Evolutionary conservation across 2,888 invertebrate species (phyloP).

Genomic region (Agonopterix alstromeriana): DNA sequence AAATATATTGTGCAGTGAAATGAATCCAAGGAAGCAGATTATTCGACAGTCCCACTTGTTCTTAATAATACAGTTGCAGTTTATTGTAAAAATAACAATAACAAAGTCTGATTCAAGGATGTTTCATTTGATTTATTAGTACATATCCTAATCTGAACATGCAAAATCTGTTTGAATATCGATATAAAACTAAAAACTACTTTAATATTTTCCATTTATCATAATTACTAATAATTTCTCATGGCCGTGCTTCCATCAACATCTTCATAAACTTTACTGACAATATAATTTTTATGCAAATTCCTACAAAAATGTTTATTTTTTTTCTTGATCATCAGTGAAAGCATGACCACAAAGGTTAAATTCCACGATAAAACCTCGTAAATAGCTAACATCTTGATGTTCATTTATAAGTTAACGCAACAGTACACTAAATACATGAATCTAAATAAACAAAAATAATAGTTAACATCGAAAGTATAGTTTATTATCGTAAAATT

Average conservation of each 20-base stretch:
- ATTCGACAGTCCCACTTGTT: slow-evolving; percentile 13
- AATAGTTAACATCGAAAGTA: slow-evolving; percentile 50
- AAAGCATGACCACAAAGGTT: slow-evolving; percentile 32
- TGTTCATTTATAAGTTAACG: slow-evolving; percentile 31
- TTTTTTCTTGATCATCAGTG: slow-evolving; percentile 26
- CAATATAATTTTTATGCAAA: slow-evolving; percentile 20
- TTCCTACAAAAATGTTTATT: slow-evolving; percentile 20
- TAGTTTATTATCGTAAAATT: slow-evolving; percentile 25
- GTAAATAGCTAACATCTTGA: slow-evolving; percentile 34
- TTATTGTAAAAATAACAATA: slow-evolving; percentile 25
- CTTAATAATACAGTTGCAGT: slow-evolving; percentile 14
- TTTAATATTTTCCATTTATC: slow-evolving; percentile 20
- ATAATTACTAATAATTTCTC: slow-evolving; percentile 31
- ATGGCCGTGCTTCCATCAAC: slow-evolving; percentile 39
- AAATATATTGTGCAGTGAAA: slow-evolving; percentile 15
- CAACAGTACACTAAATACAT: slow-evolving; percentile 36
- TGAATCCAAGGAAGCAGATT: slow-evolving; percentile 13
- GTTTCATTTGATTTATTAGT: slow-evolving; percentile 18
- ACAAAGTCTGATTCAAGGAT: slow-evolving; percentile 17
- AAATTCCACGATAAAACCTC: slow-evolving; percentile 27
- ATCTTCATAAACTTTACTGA: slow-evolving; percentile 11
- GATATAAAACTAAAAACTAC: slow-evolving; percentile 51
- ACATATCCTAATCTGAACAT: slow-evolving; percentile 23
- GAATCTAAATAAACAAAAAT: slow-evolving; percentile 33
- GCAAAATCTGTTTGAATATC: slow-evolving; percentile 37